Conservation (phyloP, 2,888 invertebrate genomes). For the Caradrina clavipalpis region DNA sequence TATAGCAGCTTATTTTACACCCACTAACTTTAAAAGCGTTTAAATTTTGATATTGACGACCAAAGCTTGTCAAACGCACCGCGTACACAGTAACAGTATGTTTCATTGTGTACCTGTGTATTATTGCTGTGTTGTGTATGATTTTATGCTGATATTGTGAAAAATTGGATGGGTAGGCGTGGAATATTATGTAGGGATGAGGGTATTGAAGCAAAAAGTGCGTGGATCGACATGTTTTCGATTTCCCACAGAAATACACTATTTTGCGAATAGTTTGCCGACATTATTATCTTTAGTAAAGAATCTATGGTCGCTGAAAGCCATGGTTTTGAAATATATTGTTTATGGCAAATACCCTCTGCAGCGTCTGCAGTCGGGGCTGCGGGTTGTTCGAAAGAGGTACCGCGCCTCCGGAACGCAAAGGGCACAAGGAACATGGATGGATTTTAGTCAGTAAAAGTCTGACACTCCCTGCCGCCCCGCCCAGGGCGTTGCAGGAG, state of each 20-base stretch:
- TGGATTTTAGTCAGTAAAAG: no score
- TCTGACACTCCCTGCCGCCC: no score
- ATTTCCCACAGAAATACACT: background rate
- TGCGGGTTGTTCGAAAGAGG: no score
- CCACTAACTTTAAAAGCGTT: slow-evolving; percentile 79
- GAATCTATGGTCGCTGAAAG: no score
- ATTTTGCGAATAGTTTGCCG: background rate
- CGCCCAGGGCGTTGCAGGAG: no score
- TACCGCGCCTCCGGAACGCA: no score
- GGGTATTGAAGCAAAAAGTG: background rate
- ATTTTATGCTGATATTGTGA: slow-evolving; percentile 6
- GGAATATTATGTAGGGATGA: background rate
- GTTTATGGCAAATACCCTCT: no score
- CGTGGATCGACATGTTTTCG: background rate
- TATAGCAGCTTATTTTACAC: slow-evolving; percentile 85
- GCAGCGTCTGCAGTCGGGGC: no score
- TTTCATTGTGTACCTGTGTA: slow-evolving; percentile 16
- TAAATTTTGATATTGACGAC: slow-evolving; percentile 80
- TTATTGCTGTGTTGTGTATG: slow-evolving; percentile 14
- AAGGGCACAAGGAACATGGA: no score
- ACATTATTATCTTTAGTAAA: background rate
- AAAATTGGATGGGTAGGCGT: slow-evolving; percentile 5
- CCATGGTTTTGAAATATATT: no score
- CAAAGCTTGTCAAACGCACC: slow-evolving; percentile 64
- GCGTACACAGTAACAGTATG: slow-evolving; percentile 22